Evolutionary conservation across 2,888 invertebrate genomes (phyloP), one percentile per base, ranked within the genome.

Genomic region (Bombylius discolor): DNA sequence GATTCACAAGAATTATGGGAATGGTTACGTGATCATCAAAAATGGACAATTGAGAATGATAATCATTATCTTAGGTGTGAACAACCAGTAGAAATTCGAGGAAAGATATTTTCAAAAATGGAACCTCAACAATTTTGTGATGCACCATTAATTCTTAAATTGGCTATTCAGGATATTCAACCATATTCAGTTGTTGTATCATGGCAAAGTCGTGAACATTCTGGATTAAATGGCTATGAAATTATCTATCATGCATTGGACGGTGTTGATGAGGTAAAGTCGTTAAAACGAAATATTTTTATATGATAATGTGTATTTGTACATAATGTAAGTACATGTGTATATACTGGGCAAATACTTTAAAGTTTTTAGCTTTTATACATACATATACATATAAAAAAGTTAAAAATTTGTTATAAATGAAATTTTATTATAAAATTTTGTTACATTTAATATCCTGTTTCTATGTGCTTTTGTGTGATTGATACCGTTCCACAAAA

Each of bases 1-100:
- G 89, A 92, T 70, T 84, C 91, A 58, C 88, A 91, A 74, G 89
- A 90, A 70, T 80, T 92, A 51, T 92, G 94, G 89, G 87, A 87
- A 75, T 95, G 93, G 94, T 79, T 94, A 69, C 80, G 89, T 67
- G 87, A 90, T 71, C 89, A 95, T 76, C 82, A 85, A 67, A 90
- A 91, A 76, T 74, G 74, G 74, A 70, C 69, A 48, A 66, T 59
- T 45, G 60, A 62, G 60, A 44, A 58, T 54, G 48, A 56, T 52
- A 53, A 56, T 53, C 69, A 73, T 64, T 81, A 81, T 65, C 78
- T 90, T 64, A 81, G 84, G 61, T 93, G 93, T 73, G 88, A 89
- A 71, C 85, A 88, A 66, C 92, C 92, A 1, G 83, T 86, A 60
- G 86, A 87, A 71, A 79, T 91, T 60, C 81, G 84, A 60, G 89